Evolutionary conservation across 1,140 invertebrate genomes (phyloP).

Genomic region (Papilio machaon): DNA sequence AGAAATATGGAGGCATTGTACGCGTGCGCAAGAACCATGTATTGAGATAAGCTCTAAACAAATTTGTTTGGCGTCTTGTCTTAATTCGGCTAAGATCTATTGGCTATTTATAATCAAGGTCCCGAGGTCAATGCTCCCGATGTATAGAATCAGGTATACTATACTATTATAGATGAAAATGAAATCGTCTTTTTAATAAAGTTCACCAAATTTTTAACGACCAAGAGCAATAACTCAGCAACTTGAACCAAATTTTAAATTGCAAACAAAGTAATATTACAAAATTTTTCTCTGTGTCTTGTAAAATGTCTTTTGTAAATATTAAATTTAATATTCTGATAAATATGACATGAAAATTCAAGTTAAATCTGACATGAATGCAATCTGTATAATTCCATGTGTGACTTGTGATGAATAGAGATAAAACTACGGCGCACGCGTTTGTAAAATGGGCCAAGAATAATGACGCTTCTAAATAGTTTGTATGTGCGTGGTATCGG

Average conservation of each 20-base stretch:
- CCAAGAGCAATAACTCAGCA: no score
- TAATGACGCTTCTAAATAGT: slow-evolving; percentile 52
- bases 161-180: slow-evolving; percentile 40
- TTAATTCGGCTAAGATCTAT: slow-evolving; percentile 72
- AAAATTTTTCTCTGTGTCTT: no score
- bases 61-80: slow-evolving; percentile 62
- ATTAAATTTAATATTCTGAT: background rate
- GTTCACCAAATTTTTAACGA: no score
- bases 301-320: background rate
- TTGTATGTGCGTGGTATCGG: slow-evolving; percentile 46
- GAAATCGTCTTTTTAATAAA: no score
- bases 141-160: slow-evolving; percentile 53
- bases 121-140: slow-evolving; percentile 60
- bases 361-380: slow-evolving; percentile 21
- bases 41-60: slow-evolving; percentile 68
- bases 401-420: slow-evolving; percentile 28
- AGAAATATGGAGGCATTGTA: slow-evolving; percentile 57
- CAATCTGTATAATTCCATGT: slow-evolving; percentile 31
- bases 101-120: slow-evolving; percentile 72
- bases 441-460: slow-evolving; percentile 42
- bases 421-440: slow-evolving; percentile 13
- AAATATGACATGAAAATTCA: slow-evolving; percentile 1
- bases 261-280: background rate
- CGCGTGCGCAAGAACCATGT: slow-evolving; percentile 45
- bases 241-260: background rate